Conservation (phyloP, 2,113 vertebrate genomes). For the Dasyurus viverrinus region DNA sequence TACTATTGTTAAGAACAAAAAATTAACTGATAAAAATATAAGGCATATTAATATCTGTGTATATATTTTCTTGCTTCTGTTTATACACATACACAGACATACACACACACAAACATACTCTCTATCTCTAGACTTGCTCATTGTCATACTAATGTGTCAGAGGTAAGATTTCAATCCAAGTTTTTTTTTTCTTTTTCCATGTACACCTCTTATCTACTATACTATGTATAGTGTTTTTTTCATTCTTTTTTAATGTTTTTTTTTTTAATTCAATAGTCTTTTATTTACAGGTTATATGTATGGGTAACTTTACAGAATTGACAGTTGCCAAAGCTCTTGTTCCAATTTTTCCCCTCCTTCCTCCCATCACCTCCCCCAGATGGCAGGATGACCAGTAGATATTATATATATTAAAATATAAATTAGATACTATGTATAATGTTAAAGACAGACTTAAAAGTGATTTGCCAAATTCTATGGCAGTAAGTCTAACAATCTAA, state of each 20-base stretch:
- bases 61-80: background rate
- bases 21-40: background rate
- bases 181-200: background rate
- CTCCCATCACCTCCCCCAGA: no score
- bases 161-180: background rate
- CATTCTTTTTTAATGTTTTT: no score
- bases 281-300: no score
- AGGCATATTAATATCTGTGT: constrained; percentile 7
- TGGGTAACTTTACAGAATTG: no score
- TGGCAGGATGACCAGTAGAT: no score
- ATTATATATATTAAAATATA: no score
- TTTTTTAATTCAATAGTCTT: no score
- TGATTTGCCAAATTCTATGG: no score
- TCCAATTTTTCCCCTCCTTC: no score
- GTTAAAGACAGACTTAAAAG: no score
- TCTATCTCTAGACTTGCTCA: background rate
- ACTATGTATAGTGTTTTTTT: background rate
- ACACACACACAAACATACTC: background rate
- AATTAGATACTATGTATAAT: background rate
- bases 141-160: background rate
- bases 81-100: background rate
- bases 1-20: constrained; percentile 65
- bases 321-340: no score
- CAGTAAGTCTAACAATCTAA: no score
- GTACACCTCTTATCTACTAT: background rate